Evolutionary conservation across 2,113 vertebrate genomes (phyloP).

Genomic region (Amphiprion ocellaris): DNA sequence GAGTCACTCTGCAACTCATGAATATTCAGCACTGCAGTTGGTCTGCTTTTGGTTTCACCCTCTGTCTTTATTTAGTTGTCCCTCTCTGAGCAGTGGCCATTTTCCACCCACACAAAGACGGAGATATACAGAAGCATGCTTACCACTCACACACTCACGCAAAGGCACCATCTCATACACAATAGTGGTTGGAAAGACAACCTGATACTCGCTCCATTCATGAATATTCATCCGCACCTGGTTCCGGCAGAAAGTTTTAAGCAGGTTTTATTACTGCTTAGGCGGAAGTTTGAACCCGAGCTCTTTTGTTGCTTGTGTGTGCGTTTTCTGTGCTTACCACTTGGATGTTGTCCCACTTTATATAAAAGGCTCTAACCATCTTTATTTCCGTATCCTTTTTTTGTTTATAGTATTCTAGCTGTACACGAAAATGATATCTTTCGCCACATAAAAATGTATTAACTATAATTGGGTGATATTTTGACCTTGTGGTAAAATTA

Average conservation of each 20-base stretch:
- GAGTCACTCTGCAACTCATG: constrained; percentile 59
- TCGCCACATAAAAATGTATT: constrained; percentile 43
- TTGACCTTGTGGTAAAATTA: constrained; percentile 53
- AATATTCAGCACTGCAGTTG: constrained; percentile 73
- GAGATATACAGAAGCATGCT: constrained; percentile 35
- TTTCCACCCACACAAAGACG: constrained; percentile 73
- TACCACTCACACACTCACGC: constrained; percentile 21
- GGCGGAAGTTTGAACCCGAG: constrained; percentile 69
- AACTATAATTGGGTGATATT: constrained; percentile 55
- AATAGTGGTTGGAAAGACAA: constrained; percentile 66
- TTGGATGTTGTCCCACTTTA: constrained; percentile 19
- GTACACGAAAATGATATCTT: constrained; percentile 36
- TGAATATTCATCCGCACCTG: constrained; percentile 87
- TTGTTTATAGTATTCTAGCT: constrained; percentile 18
- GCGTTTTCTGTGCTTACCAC: constrained; percentile 18
- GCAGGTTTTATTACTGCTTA: constrained; percentile 71
- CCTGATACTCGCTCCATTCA: constrained; percentile 58
- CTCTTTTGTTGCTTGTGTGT: constrained; percentile 47
- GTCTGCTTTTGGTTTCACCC: constrained; percentile 60
- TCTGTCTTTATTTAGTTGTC: constrained; percentile 64
- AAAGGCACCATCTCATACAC: constrained; percentile 44
- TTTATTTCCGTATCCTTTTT: constrained; percentile 29
- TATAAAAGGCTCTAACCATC: constrained; percentile 18
- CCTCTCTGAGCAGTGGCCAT: constrained; percentile 67
- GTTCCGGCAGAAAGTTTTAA: constrained; percentile 72